A percentile compares a stretch with the other conserved stretches of the same genome.
Evolutionary conservation across 1,140 invertebrate genomes (phyloP).

Genomic region (Zelostemma sp.): DNA sequence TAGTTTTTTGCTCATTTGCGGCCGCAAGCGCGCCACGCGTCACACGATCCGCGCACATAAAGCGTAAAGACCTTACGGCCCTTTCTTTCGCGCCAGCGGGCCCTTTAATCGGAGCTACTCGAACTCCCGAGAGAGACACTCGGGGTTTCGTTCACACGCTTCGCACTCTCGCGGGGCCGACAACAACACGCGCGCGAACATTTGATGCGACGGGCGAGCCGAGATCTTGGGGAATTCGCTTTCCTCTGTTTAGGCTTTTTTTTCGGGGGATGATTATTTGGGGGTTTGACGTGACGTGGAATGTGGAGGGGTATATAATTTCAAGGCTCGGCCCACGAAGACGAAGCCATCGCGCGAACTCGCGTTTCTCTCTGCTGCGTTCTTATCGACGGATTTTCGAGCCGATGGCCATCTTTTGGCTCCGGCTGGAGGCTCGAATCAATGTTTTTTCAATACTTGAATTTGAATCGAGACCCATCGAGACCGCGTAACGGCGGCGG

Average conservation of each 20-base stretch:
- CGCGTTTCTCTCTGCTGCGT: background rate
- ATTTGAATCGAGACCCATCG: no score
- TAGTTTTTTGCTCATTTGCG: slow-evolving; percentile 33
- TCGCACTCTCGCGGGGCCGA: background rate
- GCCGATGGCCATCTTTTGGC: no score
- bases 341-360: background rate
- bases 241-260: no score
- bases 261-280: no score
- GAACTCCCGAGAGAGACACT: no score
- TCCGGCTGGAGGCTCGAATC: no score
- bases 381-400: background rate
- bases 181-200: background rate
- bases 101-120: no score
- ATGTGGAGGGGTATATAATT: background rate
- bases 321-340: background rate
- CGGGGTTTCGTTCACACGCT: background rate
- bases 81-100: no score
- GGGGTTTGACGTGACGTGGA: no score
- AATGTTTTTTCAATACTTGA: no score
- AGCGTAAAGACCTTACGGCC: background rate
- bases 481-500: no score
- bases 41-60: slow-evolving; percentile 13
- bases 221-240: background rate
- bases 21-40: slow-evolving; percentile 11
- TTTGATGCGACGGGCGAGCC: background rate